A percentile compares a stretch with the other conserved stretches of the same genome.
These are phyloP conservation scores for Pomacea canaliculata DNA, from an alignment of 2,888 invertebrate species.

Conservation along the genomic window DNA sequence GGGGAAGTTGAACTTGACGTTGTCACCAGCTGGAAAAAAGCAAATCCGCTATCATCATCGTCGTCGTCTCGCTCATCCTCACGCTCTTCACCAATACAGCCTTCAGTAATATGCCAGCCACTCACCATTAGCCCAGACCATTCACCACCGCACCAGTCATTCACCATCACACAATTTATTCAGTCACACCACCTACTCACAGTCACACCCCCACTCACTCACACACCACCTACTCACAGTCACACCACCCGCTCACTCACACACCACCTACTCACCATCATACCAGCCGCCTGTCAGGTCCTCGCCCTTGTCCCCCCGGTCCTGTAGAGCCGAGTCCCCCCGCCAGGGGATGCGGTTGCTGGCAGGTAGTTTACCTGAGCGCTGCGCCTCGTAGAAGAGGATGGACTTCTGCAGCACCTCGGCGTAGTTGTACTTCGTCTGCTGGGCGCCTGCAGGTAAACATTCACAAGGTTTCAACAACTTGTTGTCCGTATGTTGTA, in stretches of 20 bases:
- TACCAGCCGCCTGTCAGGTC: constrained; percentile 65
- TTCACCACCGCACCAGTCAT: no score
- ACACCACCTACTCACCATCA: constrained; percentile 51
- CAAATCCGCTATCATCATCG: background rate
- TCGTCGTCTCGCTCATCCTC: no score
- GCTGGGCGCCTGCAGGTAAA: background rate
- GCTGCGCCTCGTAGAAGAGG: constrained; percentile 62
- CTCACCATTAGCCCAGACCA: no score
- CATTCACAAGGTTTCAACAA: no score
- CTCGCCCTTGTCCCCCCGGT: constrained; percentile 52
- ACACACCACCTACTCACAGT: background rate
- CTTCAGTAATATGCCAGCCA: no score
- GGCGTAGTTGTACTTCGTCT: constrained; percentile 43
- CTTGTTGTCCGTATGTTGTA: no score
- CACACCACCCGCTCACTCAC: no score
- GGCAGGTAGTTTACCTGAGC: constrained; percentile 60
- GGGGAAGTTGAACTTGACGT: constrained; percentile 57
- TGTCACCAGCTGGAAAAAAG: constrained; percentile 49
- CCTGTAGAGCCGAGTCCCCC: constrained; percentile 56
- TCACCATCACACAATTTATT: no score
- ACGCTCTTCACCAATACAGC: no score
- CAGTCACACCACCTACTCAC: no score
- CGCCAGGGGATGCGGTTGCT: constrained; percentile 60
- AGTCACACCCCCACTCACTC: no score
- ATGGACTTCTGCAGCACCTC: constrained; percentile 57